Conservation (phyloP, 2,797 vertebrate species). For the Macrochelys suwanniensis region DNA sequence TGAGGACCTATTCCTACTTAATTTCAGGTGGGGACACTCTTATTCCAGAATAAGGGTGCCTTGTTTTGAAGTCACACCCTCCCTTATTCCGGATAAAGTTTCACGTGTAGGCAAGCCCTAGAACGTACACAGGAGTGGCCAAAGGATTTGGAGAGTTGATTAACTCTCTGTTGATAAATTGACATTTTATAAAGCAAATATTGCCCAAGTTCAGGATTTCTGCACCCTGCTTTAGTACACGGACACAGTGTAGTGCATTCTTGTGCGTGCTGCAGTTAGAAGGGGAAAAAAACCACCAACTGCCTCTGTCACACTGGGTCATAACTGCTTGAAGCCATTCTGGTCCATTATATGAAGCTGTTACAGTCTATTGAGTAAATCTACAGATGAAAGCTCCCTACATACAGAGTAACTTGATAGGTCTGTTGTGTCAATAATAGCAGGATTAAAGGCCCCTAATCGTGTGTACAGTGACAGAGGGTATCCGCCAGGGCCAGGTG, state of each 20-base stretch:
- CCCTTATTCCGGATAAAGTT: neutral
- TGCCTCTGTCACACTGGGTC: slow-evolving; percentile 34
- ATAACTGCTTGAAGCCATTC: slow-evolving; percentile 30
- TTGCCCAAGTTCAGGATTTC: neutral
- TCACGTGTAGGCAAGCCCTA: neutral
- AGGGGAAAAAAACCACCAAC: neutral
- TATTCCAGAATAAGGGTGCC: too few relatives aligned
- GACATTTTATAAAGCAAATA: neutral
- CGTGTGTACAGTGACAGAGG: neutral
- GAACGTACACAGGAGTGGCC: neutral
- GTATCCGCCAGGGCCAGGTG: neutral
- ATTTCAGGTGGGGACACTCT: too few relatives aligned
- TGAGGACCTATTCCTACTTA: too few relatives aligned
- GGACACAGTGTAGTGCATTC: fast-evolving
- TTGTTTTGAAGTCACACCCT: neutral
- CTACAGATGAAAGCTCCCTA: slow-evolving; percentile 70
- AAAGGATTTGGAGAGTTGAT: neutral
- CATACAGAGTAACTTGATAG: slow-evolving; percentile 60
- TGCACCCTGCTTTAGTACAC: neutral
- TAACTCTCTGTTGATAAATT: neutral
- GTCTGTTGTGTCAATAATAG: slow-evolving; percentile 58
- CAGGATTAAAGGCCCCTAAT: slow-evolving; percentile 55
- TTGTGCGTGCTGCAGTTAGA: neutral
- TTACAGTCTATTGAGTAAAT: slow-evolving; percentile 71
- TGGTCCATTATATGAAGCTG: neutral